These are phyloP conservation scores for pig (Sus scrofa) DNA, from an alignment of 2,113 vertebrate species.

Conservation along the genomic window T2T-Sscrofa CM000824.6:71649001-71649500, in stretches of 20 bases:
- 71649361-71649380: constrained; percentile 1
- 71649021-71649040: not conserved
- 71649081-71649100: not conserved
- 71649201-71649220: not conserved
- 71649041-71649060: not conserved
- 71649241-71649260: not conserved
- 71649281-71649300: not conserved
- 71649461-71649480: not conserved
- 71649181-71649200: not conserved
- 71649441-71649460: not conserved
- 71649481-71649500: not conserved
- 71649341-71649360: not conserved
- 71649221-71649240: not conserved
- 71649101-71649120: not conserved
- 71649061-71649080: not conserved
- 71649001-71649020: not conserved
- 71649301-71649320: not conserved
- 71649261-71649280: not conserved
- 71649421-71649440: not conserved
- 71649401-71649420: not conserved
- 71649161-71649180: not conserved
- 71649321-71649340: not conserved
- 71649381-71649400: not conserved
- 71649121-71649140: not conserved
- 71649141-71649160: not conserved